Evolutionary conservation across 2,113 vertebrate species (phyloP), one percentile per base, ranked within the genome.

Genomic region (Larimichthys crocea): DNA sequence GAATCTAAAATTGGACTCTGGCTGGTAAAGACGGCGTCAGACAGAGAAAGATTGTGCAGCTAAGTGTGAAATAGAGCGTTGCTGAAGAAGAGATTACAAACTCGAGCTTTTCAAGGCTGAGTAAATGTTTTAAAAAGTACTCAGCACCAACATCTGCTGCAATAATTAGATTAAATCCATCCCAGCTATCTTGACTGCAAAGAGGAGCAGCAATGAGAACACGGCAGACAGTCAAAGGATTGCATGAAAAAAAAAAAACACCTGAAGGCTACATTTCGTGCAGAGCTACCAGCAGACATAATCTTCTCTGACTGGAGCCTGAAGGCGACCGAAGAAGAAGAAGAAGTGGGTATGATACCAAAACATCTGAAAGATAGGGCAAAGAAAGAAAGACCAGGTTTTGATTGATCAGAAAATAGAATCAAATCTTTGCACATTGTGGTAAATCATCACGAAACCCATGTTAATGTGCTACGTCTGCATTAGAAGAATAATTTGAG

Each of bases 101-200:
- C 68, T 80, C 64, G 2, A 52, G 44, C 60, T 62, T 79, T 83
- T 78, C 65, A 84, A 22, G 69, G 63, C 60, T 75, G 74, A 80
- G 71, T 71, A 66, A 79, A 85, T 85, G 73, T 90, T 79, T 80
- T 60, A 74, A 50, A 79, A 87, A 76, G 52, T 50, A 70, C 62
- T 80, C 76, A 22, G 61, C 55, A 48, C 56, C 64, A 88, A 90
- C 89, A 88, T 92, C 84, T 91, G 94, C 88, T 78, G 52, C 74
- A 77, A 65, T 91, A 88, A 92, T 93, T 88, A 86, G 66, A 86
- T 85, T 79, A 91, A 89, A 83, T 57, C 66, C 71, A 59, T 86
- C 85, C 73, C 77, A 83, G 88, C 75, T 75, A 70, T 75, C 74
- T 82, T 42, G 61, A 80, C 63, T 10, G 69, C 67, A 57, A 29